Evolutionary conservation across 1,140 invertebrate species (phyloP).

Genomic region (Micrasema minimum): DNA sequence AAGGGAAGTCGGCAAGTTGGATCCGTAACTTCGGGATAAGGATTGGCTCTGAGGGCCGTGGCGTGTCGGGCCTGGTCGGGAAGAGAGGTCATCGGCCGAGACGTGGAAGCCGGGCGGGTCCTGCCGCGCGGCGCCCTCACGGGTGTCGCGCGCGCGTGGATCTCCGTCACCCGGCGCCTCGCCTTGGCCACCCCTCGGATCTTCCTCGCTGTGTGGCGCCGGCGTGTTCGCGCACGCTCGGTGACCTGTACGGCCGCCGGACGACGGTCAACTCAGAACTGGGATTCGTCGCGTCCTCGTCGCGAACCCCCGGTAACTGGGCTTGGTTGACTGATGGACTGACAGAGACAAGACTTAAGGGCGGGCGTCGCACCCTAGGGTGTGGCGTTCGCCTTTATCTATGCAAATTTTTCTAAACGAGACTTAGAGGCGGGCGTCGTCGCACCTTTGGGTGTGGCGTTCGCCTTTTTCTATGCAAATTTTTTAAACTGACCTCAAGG

Average conservation of each 20-base stretch:
- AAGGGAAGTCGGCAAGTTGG: constrained; percentile 70
- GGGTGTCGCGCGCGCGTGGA: constrained; percentile 37
- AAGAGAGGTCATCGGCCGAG: constrained; percentile 62
- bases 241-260: constrained; percentile 70
- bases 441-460: no score
- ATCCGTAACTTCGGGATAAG: constrained; percentile 72
- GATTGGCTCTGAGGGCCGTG: constrained; percentile 81
- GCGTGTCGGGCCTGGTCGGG: constrained; percentile 71
- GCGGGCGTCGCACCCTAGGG: no score
- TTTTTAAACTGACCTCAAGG: no score
- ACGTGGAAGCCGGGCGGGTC: constrained; percentile 55
- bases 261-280: constrained; percentile 79
- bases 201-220: constrained; percentile 38
- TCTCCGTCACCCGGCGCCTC: constrained; percentile 44
- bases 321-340: constrained; percentile 62
- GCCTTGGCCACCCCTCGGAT: constrained; percentile 39
- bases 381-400: no score
- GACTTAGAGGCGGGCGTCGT: no score
- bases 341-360: no score
- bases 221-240: constrained; percentile 53
- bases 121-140: constrained; percentile 52
- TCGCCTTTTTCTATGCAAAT: no score
- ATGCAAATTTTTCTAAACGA: no score
- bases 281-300: constrained; percentile 70
- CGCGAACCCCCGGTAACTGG: constrained; percentile 79